Conservation (phyloP, 2,888 invertebrate genomes). For the Fissipunctia ypsillon region DNA sequence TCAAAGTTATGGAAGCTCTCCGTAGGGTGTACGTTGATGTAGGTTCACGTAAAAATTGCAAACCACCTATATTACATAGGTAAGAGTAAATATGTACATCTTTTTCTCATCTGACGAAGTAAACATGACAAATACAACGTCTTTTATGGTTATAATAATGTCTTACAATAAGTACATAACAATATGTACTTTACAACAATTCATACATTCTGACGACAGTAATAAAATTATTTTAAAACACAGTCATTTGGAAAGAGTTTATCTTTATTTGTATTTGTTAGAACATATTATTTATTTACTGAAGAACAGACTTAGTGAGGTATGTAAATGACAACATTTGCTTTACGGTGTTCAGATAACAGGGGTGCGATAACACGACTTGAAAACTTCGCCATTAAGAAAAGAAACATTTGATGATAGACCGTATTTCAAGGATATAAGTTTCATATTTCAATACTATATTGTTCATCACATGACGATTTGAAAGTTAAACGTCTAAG, state of each 20-base stretch:
- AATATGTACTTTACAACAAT: not conserved
- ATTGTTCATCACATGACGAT: not conserved
- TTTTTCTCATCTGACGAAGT: not conserved
- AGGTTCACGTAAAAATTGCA: not conserved
- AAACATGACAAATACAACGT: constrained; percentile 13
- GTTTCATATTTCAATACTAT: constrained; percentile 12
- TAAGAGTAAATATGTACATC: not conserved
- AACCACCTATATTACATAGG: not conserved
- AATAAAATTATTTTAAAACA: constrained; percentile 43
- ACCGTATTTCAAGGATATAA: constrained; percentile 5
- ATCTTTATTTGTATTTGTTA: constrained; percentile 46
- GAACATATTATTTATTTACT: constrained; percentile 49
- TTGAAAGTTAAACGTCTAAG: constrained; percentile 8
- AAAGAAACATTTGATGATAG: not conserved
- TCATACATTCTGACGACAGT: constrained; percentile 22
- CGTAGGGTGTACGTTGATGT: not conserved
- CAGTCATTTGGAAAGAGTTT: constrained; percentile 38
- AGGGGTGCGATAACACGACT: constrained; percentile 26
- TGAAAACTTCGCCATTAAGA: not conserved
- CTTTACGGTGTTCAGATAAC: constrained; percentile 44
- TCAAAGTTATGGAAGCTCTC: not conserved
- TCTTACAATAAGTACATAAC: constrained; percentile 1
- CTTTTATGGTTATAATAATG: constrained; percentile 6
- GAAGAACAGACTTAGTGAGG: constrained; percentile 44
- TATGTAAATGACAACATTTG: constrained; percentile 53